Conservation (phyloP, 1,140 invertebrate species). For the Ephestia elutella region DNA sequence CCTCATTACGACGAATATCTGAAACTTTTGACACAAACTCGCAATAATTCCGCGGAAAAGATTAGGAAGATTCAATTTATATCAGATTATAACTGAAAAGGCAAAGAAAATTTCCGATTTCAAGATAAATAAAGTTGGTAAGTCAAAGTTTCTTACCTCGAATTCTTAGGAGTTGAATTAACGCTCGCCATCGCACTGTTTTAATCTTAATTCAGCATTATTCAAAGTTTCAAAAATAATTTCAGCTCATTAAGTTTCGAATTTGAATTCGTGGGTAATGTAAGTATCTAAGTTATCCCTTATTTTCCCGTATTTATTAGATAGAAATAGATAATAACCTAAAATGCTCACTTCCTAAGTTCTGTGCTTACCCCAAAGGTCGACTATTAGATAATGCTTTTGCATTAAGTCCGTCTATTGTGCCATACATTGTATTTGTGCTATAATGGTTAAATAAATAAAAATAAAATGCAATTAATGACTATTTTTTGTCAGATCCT, state of each 20-base stretch:
- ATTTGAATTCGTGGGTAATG: too few relatives aligned
- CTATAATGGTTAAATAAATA: too few relatives aligned
- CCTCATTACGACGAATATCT: background rate
- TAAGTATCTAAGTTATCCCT: too few relatives aligned
- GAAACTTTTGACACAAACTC: constrained; percentile 6
- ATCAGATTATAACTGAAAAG: constrained; percentile 17
- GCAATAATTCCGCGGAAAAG: constrained; percentile 1
- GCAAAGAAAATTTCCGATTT: constrained; percentile 15
- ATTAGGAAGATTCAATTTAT: constrained; percentile 9
- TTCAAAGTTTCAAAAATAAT: background rate
- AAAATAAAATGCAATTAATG: too few relatives aligned
- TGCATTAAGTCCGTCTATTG: too few relatives aligned
- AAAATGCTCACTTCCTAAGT: too few relatives aligned
- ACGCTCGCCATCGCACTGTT: constrained; percentile 16
- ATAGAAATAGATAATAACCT: too few relatives aligned
- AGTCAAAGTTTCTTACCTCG: constrained; percentile 17
- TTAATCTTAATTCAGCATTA: constrained; percentile 18
- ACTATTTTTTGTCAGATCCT: too few relatives aligned
- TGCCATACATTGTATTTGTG: too few relatives aligned
- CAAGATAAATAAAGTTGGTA: constrained; percentile 24
- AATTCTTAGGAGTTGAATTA: constrained; percentile 21
- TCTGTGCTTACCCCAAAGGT: too few relatives aligned
- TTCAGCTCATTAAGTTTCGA: background rate
- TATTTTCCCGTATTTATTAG: too few relatives aligned
- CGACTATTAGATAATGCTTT: too few relatives aligned